phyloP scores from a whole-genome alignment of 2,888 invertebrate genomes.

The Nineta flava region DNA sequence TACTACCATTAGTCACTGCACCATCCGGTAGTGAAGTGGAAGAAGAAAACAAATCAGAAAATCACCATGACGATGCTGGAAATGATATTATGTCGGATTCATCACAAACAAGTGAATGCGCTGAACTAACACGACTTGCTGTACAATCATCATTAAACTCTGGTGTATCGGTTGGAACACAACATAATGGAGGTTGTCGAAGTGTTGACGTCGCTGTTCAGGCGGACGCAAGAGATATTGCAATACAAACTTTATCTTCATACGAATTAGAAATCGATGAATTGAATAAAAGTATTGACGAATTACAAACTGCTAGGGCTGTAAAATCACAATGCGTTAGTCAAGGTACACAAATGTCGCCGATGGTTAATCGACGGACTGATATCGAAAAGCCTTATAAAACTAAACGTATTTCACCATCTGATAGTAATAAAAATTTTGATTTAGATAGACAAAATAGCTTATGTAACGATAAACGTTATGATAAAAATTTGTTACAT shows the following conservation, averaged over 20 bases:
- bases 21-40: slow-evolving; percentile 23
- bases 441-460: neutral
- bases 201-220: slow-evolving; percentile 39
- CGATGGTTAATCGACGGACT: slow-evolving; percentile 14
- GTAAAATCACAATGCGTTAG: slow-evolving; percentile 13
- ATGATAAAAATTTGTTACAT: neutral
- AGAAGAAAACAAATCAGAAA: slow-evolving; percentile 26
- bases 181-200: slow-evolving; percentile 16
- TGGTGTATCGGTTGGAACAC: slow-evolving; percentile 29
- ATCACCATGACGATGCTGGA: slow-evolving; percentile 14
- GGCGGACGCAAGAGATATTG: slow-evolving; percentile 36
- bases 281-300: slow-evolving; percentile 9
- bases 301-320: slow-evolving; percentile 11
- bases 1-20: slow-evolving; percentile 19
- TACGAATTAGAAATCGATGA: slow-evolving; percentile 12
- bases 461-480: neutral
- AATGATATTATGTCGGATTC: slow-evolving; percentile 19
- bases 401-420: neutral
- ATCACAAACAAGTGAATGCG: slow-evolving; percentile 23
- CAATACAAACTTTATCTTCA: slow-evolving; percentile 25
- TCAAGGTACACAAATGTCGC: slow-evolving; percentile 13
- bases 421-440: neutral
- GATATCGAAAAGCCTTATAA: slow-evolving; percentile 14
- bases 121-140: slow-evolving; percentile 29
- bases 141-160: slow-evolving; percentile 29